phyloP scores from a whole-genome alignment of 2,797 vertebrate genomes.

The Nasua narica region DNA sequence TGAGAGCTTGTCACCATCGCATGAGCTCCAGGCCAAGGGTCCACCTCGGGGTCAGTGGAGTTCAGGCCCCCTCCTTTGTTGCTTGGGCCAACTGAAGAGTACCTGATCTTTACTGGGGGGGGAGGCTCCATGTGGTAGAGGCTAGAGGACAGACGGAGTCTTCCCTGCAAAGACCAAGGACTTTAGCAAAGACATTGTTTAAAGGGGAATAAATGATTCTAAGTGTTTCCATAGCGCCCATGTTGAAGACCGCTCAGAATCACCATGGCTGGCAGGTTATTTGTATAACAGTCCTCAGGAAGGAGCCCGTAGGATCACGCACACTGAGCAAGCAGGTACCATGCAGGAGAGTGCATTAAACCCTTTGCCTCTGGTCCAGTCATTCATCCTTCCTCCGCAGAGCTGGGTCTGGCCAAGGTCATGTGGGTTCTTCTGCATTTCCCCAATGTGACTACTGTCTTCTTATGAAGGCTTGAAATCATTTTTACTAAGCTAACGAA shows the following conservation, averaged over 20 bases:
- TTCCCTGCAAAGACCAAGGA: not conserved
- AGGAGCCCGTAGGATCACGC: not conserved
- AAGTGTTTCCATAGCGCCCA: not conserved
- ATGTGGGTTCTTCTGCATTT: not conserved
- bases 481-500: not conserved
- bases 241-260: not conserved
- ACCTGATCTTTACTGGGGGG: not conserved
- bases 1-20: not conserved
- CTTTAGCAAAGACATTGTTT: not conserved
- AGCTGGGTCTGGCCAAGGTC: not conserved
- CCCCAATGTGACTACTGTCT: no score
- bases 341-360: rapidly evolving
- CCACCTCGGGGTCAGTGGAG: not conserved
- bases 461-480: not conserved
- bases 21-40: not conserved
- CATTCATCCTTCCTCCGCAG: not conserved
- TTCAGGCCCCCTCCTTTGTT: not conserved
- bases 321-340: not conserved
- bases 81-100: not conserved
- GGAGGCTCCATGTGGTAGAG: not conserved
- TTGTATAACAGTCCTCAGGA: not conserved
- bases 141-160: not conserved
- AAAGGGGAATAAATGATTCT: not conserved
- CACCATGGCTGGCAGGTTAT: rapidly evolving
- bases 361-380: not conserved